Percentiles rank a stretch among this genome's conserved stretches.
These are phyloP conservation scores for Cabera pusaria DNA, from an alignment of 2,888 invertebrate genomes.

Conservation along the genomic window DNA sequence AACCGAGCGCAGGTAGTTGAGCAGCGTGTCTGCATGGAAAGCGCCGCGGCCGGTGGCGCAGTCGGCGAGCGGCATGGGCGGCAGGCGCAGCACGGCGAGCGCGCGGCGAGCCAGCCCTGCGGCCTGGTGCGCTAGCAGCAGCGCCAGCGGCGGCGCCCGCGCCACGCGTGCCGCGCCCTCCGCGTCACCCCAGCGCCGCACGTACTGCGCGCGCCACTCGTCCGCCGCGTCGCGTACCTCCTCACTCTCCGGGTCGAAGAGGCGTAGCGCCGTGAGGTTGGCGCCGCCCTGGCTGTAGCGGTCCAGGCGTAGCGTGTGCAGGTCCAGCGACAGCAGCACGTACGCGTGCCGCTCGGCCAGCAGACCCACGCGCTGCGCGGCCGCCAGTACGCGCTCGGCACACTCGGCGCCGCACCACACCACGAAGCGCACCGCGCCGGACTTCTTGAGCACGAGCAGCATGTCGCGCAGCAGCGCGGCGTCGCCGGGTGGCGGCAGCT, in stretches of 20 bases:
- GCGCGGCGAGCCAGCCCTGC: conserved; percentile 43
- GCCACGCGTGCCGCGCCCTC: conserved; percentile 22
- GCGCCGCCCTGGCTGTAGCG: conserved; percentile 70
- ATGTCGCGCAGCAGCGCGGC: conserved; percentile 54
- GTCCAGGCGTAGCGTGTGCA: conserved; percentile 55
- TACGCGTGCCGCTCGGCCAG: conserved; percentile 60
- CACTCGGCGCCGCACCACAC: conserved; percentile 61
- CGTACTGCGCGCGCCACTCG: conserved; percentile 38
- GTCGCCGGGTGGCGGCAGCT: conserved; percentile 57
- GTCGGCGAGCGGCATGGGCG: conserved; percentile 37
- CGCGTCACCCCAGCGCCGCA: not conserved
- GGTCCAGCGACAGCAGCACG: conserved; percentile 59
- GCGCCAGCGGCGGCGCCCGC: conserved; percentile 28
- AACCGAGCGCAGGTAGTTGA: conserved; percentile 68
- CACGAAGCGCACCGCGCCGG: conserved; percentile 53
- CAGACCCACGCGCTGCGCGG: conserved; percentile 73
- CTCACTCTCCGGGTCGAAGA: conserved; percentile 55
- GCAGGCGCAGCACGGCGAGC: conserved; percentile 45
- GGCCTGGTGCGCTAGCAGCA: conserved; percentile 35
- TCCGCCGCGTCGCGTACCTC: conserved; percentile 36
- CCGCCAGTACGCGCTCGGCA: conserved; percentile 61
- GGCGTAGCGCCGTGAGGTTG: conserved; percentile 64
- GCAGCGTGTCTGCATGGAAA: conserved; percentile 69
- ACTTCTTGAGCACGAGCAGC: conserved; percentile 65
- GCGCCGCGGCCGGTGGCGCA: conserved; percentile 53